phyloP scores from a whole-genome alignment of 2,888 invertebrate species.

The Thereva nobilitata region DNA sequence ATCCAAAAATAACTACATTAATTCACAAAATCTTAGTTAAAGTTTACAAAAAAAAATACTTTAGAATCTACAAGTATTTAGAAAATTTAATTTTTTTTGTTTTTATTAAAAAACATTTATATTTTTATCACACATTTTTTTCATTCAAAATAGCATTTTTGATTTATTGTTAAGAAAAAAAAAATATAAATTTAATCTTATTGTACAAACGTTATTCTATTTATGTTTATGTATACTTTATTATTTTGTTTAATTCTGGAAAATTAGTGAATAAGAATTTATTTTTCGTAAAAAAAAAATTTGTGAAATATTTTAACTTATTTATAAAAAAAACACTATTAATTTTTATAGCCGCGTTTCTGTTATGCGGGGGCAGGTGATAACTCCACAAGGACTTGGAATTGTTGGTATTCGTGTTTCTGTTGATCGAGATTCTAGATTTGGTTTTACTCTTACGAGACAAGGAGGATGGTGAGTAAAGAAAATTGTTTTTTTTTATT shows the following conservation, averaged over 20 bases:
- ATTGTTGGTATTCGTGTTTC: conserved; percentile 97
- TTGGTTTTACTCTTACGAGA: conserved; percentile 93
- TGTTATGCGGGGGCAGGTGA: conserved; percentile 97
- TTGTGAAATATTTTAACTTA: not conserved
- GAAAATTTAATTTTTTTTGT: conserved; percentile 15
- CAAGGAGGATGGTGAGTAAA: conserved; percentile 90
- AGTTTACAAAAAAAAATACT: conserved; percentile 19
- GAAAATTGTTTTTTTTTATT: not conserved
- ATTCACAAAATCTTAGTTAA: conserved; percentile 17
- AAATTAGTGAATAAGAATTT: conserved; percentile 21
- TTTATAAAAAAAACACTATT: conserved; percentile 34
- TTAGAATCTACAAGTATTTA: conserved; percentile 13
- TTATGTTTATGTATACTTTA: not conserved
- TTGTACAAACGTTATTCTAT: too few relatives aligned
- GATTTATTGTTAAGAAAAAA: too few relatives aligned
- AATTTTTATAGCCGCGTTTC: conserved; percentile 86
- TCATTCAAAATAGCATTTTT: too few relatives aligned
- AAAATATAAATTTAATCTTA: too few relatives aligned
- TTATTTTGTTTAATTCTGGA: not conserved
- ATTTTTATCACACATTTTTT: too few relatives aligned
- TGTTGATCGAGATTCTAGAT: conserved; percentile 89
- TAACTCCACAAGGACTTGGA: conserved; percentile 91
- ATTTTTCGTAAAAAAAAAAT: conserved; percentile 3
- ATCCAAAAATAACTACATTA: conserved; percentile 17
- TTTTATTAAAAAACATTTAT: too few relatives aligned